These are phyloP conservation scores for Poliocrania exsul DNA, from an alignment of 2,797 vertebrate species.

Conservation along the genomic window DNA sequence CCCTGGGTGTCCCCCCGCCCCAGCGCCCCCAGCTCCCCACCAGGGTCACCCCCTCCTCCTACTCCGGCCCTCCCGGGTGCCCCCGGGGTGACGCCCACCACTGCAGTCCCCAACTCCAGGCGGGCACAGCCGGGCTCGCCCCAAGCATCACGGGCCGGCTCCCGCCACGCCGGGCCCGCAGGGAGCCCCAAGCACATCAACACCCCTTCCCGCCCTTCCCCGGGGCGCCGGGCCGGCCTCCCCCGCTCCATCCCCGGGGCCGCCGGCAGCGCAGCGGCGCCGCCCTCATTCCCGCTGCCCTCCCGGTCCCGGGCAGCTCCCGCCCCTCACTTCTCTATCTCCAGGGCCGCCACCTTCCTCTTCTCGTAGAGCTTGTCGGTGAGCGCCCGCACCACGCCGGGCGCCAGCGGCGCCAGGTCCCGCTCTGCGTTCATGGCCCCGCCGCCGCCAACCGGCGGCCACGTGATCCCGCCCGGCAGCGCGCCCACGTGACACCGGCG, in stretches of 20 bases:
- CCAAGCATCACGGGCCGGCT: not conserved
- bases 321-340: constrained; percentile 87
- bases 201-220: no score
- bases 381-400: constrained; percentile 83
- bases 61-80: not conserved
- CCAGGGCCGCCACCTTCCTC: constrained; percentile 93
- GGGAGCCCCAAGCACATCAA: not conserved
- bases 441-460: not conserved
- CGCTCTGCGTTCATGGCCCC: not conserved
- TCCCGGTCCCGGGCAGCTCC: not conserved
- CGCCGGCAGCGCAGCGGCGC: not conserved
- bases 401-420: not conserved
- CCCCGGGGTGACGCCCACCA: no score
- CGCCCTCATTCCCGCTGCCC: not conserved
- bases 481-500: not conserved
- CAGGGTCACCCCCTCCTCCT: no score
- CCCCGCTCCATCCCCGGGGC: not conserved
- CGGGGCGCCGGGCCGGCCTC: not conserved
- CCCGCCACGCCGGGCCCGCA: not conserved
- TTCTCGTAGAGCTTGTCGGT: constrained; percentile 70
- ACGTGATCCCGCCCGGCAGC: not conserved
- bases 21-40: no score
- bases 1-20: no score
- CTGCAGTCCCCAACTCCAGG: not conserved
- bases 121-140: not conserved